These are phyloP conservation scores for Scolopax rusticola DNA, from an alignment of 2,797 vertebrate genomes.

Conservation along the genomic window DNA sequence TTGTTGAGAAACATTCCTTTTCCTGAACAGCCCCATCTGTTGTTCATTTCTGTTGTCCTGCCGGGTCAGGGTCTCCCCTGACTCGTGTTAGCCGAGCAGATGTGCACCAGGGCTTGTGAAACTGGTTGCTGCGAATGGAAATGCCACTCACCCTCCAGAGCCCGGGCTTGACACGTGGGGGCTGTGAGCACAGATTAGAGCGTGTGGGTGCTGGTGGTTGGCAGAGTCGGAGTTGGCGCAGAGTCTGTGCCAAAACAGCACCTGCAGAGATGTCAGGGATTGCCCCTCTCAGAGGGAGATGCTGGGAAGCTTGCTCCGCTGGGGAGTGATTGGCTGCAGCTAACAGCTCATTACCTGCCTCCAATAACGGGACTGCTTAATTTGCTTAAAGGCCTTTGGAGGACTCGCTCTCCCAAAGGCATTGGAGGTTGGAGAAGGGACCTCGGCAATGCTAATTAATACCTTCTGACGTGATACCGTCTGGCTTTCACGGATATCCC, in stretches of 20 bases:
- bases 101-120: neutral
- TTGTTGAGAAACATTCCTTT: neutral
- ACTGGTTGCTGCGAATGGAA: accelerated
- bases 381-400: neutral
- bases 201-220: accelerated
- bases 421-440: accelerated
- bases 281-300: accelerated
- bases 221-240: accelerated
- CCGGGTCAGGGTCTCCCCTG: neutral
- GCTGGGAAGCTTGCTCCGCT: neutral
- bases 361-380: neutral
- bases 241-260: neutral
- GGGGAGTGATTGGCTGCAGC: neutral
- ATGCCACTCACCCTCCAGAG: neutral
- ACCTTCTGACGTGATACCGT: neutral
- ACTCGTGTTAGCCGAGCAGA: neutral
- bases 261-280: neutral
- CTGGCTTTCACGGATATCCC: neutral
- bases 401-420: neutral
- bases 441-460: neutral
- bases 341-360: neutral
- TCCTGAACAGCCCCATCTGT: neutral
- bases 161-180: neutral
- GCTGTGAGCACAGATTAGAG: neutral
- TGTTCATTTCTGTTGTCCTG: neutral